Conservation (phyloP, 2,888 invertebrate species). For the Rhingia rostrata region DNA sequence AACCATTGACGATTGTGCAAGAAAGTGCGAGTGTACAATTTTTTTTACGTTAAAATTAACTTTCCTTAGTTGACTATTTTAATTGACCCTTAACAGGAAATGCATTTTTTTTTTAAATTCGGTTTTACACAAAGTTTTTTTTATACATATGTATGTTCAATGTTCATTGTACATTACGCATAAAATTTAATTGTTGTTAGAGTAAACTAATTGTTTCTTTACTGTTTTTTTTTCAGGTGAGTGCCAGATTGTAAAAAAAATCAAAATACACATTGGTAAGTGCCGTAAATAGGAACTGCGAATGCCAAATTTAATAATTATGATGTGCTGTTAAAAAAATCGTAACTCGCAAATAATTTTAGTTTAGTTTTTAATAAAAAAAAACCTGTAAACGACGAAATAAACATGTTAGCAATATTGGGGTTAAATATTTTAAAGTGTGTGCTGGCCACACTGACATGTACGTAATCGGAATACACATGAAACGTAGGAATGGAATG, state of each 20-base stretch:
- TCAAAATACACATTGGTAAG: background rate
- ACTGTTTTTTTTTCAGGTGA: constrained; percentile 37
- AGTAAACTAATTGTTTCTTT: background rate
- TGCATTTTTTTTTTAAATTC: background rate
- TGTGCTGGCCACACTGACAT: too few relatives aligned
- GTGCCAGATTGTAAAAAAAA: background rate
- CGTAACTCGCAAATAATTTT: too few relatives aligned
- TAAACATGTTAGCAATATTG: too few relatives aligned
- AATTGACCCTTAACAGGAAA: background rate
- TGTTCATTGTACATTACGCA: background rate
- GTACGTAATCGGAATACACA: too few relatives aligned
- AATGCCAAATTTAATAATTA: too few relatives aligned
- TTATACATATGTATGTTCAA: background rate
- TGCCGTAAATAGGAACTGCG: background rate
- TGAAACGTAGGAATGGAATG: too few relatives aligned
- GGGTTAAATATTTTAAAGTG: too few relatives aligned
- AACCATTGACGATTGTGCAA: background rate
- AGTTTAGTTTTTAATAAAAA: too few relatives aligned
- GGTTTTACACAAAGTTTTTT: background rate
- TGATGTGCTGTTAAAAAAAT: too few relatives aligned
- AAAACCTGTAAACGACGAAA: too few relatives aligned
- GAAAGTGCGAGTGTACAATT: constrained; percentile 3
- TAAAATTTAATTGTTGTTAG: too few relatives aligned
- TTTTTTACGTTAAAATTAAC: background rate
- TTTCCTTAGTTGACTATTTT: background rate